Evolutionary conservation across 1,140 invertebrate genomes (phyloP), one percentile per base, ranked within the genome.

Genomic region (Augochlora pura): DNA sequence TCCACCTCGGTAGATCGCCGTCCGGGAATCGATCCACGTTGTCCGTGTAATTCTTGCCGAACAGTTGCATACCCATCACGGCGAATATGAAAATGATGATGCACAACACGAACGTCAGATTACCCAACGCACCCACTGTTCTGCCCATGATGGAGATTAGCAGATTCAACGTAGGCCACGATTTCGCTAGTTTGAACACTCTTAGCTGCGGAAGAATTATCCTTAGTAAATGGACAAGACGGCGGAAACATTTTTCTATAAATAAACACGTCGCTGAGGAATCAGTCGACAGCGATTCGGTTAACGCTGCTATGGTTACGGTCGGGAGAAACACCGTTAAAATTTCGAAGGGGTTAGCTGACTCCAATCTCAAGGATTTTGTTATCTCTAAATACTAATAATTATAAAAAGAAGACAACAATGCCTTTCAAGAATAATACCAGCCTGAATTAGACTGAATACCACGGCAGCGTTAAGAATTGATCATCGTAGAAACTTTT

Each of bases 151-250:
- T 99, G 89, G 98, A 98, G 93, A 99, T 99, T 86, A 99, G 95
- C 94, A 99, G 96, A 94, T 99, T 99, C 91, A 99, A 94, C 77
- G 98, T 99, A 87, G 98, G 98, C 99, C 98, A 99, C 75, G 98
- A 99, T 94, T 99, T 99, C 82, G 99, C 99, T 92, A 99, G 94
- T 96, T 99, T 99, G 95, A 99, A 99, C 90, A 99, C 98, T 95
- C 99, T 96, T 84, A 99, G 95, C 98, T 99, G 94, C 95, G 59
- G 68, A 46, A 57, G 68, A 46, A 63, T 65, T 38, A 16, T 74
- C 65, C 49, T 52, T 52, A 52, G 49, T 52, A 21, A 52, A 52
- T 52, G 16, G 16, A 52, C 49, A 52, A 6, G 49, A 52, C 6
- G 42, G 42, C 49, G 21, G 49, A 14, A 18, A 52, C 42, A 21